These are phyloP conservation scores for Gambusia affinis DNA, from an alignment of 2,113 vertebrate species.

Conservation along the genomic window DNA sequence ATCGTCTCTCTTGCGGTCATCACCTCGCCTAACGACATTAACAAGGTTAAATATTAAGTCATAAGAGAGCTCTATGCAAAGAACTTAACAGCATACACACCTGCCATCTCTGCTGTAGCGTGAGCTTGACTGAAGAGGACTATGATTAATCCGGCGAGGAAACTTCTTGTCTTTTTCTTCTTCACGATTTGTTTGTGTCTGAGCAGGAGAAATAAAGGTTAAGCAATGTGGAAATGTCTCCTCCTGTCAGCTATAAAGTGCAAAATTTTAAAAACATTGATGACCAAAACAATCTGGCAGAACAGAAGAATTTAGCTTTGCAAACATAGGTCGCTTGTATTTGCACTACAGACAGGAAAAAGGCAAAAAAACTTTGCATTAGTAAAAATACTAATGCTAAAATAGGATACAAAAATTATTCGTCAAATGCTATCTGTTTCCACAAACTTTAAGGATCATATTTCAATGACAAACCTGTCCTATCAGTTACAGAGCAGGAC, in stretches of 20 bases:
- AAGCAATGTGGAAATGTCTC: background rate
- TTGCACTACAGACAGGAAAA: background rate
- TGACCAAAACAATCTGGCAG: no score
- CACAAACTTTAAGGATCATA: background rate
- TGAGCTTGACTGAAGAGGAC: slow-evolving; percentile 90
- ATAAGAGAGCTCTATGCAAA: background rate
- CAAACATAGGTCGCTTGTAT: background rate
- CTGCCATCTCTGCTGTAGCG: slow-evolving; percentile 93
- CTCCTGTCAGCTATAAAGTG: no score
- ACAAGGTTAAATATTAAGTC: background rate
- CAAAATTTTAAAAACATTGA: no score
- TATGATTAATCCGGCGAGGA: slow-evolving; percentile 93
- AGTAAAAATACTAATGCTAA: background rate
- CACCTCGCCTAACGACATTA: slow-evolving; percentile 83
- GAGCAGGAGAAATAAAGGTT: background rate
- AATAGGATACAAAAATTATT: background rate
- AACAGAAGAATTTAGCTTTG: background rate
- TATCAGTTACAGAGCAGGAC: background rate
- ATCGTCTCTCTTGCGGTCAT: slow-evolving; percentile 95
- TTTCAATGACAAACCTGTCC: background rate
- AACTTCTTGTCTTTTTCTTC: slow-evolving; percentile 96
- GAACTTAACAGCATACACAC: slow-evolving; percentile 62
- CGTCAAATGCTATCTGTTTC: background rate
- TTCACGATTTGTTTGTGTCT: slow-evolving; percentile 87
- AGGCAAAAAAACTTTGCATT: background rate